phyloP scores from a whole-genome alignment of 2,113 vertebrate genomes.

The Pica pica region DNA sequence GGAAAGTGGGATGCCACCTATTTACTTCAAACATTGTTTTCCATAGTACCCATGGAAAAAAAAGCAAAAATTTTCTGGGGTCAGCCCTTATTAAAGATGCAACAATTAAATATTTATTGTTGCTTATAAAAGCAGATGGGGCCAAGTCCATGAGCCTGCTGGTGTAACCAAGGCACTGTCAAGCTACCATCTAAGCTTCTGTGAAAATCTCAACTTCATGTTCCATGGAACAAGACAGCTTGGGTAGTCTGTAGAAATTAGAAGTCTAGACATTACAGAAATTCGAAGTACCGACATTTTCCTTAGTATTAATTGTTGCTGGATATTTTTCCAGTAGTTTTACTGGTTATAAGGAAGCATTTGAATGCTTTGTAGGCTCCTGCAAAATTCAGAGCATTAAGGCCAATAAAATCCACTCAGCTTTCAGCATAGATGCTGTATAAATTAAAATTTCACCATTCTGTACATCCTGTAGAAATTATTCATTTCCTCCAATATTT shows the following conservation, averaged over 20 bases:
- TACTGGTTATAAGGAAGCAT: not conserved
- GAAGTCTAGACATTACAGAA: not conserved
- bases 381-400: not conserved
- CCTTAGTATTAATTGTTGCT: not conserved
- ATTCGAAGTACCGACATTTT: not conserved
- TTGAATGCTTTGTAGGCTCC: not conserved
- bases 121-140: not conserved
- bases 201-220: not conserved
- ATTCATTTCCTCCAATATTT: not conserved
- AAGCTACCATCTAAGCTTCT: not conserved
- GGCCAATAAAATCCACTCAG: not conserved
- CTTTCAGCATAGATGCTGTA: not conserved
- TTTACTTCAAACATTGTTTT: not conserved
- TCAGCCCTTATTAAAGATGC: slow-evolving; percentile 1
- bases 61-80: not conserved
- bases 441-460: slow-evolving; percentile 16
- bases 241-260: not conserved
- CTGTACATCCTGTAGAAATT: not conserved
- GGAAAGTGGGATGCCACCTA: not conserved
- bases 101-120: slow-evolving; percentile 21
- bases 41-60: not conserved
- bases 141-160: not conserved
- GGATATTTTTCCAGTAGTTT: not conserved
- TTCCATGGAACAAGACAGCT: not conserved
- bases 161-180: not conserved